A percentile compares a stretch with the other conserved stretches of the same genome.
Conservation (phyloP, 2,888 invertebrate species). For the Hypercompe scribonia region DNA sequence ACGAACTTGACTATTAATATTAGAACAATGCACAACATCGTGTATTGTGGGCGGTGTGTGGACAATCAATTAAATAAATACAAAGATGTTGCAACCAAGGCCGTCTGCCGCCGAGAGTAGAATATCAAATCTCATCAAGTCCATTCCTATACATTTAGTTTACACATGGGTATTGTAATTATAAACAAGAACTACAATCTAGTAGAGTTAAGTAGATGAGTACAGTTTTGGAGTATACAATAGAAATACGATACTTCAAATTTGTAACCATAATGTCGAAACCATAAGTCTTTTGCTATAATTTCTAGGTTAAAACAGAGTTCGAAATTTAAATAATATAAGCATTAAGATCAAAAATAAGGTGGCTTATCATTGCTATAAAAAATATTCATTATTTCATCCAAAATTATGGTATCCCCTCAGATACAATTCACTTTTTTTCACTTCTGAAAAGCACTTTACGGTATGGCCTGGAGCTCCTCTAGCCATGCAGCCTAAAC, state of each 20-base stretch:
- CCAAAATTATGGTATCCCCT: no score
- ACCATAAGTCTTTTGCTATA: neutral
- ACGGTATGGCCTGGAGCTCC: no score
- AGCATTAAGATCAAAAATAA: no score
- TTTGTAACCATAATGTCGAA: no score
- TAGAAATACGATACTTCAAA: no score
- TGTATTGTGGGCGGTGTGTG: conserved; percentile 23
- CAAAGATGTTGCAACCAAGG: conserved; percentile 22
- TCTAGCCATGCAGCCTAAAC: no score
- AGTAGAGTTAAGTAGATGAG: neutral
- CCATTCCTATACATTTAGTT: conserved; percentile 36
- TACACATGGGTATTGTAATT: neutral
- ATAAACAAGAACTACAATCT: neutral
- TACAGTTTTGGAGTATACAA: neutral
- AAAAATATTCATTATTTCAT: no score
- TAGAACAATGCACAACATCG: conserved; percentile 10
- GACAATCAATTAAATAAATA: conserved; percentile 31
- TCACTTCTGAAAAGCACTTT: no score
- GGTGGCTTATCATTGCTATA: no score
- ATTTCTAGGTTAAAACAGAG: neutral
- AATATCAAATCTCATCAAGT: conserved; percentile 42
- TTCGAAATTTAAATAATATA: neutral
- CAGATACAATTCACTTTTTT: no score
- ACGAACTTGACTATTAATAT: conserved; percentile 44
- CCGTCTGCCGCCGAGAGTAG: conserved; percentile 22